Base-by-base conservation (phyloP, 2,113 vertebrate species). In the Ellobius talpinus region DNA sequence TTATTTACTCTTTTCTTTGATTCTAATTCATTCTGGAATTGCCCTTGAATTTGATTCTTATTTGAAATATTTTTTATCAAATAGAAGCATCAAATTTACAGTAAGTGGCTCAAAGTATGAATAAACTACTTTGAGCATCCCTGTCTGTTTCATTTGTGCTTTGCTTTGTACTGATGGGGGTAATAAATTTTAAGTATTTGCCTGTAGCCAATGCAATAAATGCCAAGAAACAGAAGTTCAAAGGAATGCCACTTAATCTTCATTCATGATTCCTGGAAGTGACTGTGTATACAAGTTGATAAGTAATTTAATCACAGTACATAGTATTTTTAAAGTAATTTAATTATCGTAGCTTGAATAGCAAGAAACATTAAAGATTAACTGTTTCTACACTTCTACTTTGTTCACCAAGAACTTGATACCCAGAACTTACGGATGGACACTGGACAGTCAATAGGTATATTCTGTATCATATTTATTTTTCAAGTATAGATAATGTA, bases 241-340 rank as follows among this genome's bases (percentile, higher is more conserved):
- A 93, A n/a, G 36, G 31, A 87, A 96, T 70, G n/a, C 8, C n/a
- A 33, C 72, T 29, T 70, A 84, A 77, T 1, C 63, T 36, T 90
- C 85, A 91, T 95, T 89, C 87, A 88, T 36, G 19, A 24, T 89
- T 97, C 87, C 47, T 95, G 39, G 52, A 96, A 95, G 79, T 87
- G 68, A 23, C 63, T 79, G 26, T 58, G 42, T 52, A 10, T 52
- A 85, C 58, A 97, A 81, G 21, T 58, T 85, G 55, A 66, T 73
- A 79, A 70, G 26, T 50, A 93, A 68, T 90, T 86, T 79, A 73
- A 90, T 86, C 17, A 77, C 5, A 85, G 31, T 6, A 78, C 11
- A 77, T 6, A 85, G 39, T 8, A 78, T 11, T 90, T 85, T 73
- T 84, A 39, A 93, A 78, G 84, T 86, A 86, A 86, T 33, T 39